phyloP scores from a whole-genome alignment of 2,113 vertebrate genomes.

The Setophaga petechia region DNA sequence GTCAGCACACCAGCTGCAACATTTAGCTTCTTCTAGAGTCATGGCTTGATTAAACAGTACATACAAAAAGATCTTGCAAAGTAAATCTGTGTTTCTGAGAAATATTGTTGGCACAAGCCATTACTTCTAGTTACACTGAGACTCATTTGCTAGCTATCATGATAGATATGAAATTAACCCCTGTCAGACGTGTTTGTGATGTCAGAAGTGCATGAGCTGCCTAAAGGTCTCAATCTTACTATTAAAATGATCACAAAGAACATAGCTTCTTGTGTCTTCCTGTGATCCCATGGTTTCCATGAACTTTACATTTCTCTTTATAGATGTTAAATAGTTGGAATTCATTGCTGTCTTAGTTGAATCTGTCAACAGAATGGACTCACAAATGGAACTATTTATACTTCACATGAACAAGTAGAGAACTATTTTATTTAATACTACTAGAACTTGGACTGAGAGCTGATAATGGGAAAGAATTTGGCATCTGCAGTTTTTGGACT shows the following conservation, averaged over 20 bases:
- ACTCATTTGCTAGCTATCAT: not conserved
- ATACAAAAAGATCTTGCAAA: not conserved
- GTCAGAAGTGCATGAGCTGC: not conserved
- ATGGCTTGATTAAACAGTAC: not conserved
- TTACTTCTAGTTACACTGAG: constrained; percentile 31
- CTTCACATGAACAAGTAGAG: not conserved
- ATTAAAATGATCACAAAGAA: not conserved
- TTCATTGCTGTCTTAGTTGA: not conserved
- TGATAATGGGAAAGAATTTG: not conserved
- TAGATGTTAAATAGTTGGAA: not conserved
- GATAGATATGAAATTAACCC: constrained; percentile 20
- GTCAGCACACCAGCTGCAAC: not conserved
- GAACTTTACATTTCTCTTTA: not conserved
- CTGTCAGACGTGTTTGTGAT: not conserved
- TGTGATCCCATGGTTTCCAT: not conserved
- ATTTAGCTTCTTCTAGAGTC: not conserved
- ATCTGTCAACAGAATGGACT: not conserved
- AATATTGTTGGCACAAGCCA: not conserved
- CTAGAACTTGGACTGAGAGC: not conserved
- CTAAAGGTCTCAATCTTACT: not conserved
- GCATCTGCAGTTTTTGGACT: not conserved
- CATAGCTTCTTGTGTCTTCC: not conserved
- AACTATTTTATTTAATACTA: not conserved
- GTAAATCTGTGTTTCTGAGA: not conserved
- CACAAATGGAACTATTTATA: not conserved